Evolutionary conservation across 2,113 vertebrate species (phyloP).

Genomic region (Scolopax mira): DNA sequence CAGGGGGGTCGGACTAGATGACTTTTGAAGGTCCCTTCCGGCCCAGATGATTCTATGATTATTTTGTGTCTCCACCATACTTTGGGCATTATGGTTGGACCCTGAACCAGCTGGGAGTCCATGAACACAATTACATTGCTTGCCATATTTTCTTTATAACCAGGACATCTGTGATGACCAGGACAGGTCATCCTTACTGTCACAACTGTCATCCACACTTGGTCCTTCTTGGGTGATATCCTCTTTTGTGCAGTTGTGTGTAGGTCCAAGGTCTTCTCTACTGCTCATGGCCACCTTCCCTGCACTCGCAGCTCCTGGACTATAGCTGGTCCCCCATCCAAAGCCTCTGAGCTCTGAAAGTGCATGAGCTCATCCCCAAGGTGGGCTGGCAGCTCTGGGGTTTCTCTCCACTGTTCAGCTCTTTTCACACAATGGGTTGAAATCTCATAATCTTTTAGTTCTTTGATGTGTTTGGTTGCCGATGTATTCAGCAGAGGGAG

Average conservation of each 20-base stretch:
- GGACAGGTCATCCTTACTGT: neutral
- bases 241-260: neutral
- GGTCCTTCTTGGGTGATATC: neutral
- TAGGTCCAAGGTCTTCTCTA: neutral
- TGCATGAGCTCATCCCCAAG: neutral
- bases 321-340: neutral
- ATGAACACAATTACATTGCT: accelerated
- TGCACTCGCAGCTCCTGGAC: neutral
- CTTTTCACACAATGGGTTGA: neutral
- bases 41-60: too few species aligned
- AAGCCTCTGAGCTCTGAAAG: neutral
- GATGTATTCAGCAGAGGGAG: neutral
- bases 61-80: neutral
- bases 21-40: too few species aligned
- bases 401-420: neutral
- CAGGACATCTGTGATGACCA: neutral
- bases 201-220: neutral
- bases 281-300: neutral
- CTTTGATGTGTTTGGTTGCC: neutral
- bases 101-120: neutral
- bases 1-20: too few species aligned
- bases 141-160: neutral
- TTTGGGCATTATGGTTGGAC: neutral
- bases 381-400: neutral
- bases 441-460: neutral